Evolutionary conservation across 2,888 invertebrate genomes (phyloP).

Genomic region (Melanotus villosus): DNA sequence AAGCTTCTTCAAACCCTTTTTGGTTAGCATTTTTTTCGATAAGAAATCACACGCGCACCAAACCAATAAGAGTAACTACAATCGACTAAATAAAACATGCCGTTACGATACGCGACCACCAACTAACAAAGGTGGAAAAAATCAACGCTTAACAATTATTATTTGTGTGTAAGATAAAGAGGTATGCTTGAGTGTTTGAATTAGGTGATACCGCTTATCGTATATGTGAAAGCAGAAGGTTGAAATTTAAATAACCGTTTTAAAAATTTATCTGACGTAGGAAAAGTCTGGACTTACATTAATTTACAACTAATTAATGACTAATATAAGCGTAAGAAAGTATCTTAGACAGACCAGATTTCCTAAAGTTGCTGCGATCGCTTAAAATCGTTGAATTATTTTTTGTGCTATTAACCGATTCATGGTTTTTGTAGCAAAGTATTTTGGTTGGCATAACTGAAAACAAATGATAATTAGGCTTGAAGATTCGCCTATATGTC

Average conservation of each 20-base stretch:
- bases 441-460: no score
- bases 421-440: no score
- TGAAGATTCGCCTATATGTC: no score
- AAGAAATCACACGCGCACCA: neutral
- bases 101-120: neutral
- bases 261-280: no score
- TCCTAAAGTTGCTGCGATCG: no score
- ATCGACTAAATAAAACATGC: neutral
- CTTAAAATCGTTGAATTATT: no score
- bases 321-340: no score
- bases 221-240: neutral
- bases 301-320: no score
- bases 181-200: neutral
- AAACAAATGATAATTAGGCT: no score
- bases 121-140: neutral
- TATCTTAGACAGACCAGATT: no score
- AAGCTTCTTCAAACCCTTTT: constrained; percentile 15
- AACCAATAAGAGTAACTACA: neutral
- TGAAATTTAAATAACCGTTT: neutral
- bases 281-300: no score
- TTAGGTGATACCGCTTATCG: neutral
- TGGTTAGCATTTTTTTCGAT: neutral
- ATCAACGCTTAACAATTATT: constrained; percentile 1
- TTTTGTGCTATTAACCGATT: no score
- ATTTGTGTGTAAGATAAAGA: constrained; percentile 8